phyloP scores from a whole-genome alignment of 2,113 vertebrate genomes.

The Nibea albiflora region DNA sequence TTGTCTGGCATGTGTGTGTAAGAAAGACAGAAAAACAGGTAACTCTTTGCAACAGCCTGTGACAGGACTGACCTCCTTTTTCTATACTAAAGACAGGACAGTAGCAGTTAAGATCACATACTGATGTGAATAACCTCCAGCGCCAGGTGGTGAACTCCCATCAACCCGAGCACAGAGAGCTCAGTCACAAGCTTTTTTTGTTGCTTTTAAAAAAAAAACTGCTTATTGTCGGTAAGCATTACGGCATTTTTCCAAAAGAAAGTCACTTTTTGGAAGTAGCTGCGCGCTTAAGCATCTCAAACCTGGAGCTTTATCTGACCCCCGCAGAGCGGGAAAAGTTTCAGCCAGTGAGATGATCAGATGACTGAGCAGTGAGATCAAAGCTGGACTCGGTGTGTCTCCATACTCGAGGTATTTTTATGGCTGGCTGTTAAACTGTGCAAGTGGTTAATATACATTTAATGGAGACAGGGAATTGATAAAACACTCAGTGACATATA shows the following conservation, averaged over 20 bases:
- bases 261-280: conserved; percentile 22
- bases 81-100: conserved; percentile 16
- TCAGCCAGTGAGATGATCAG: conserved; percentile 52
- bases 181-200: background rate
- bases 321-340: conserved; percentile 38
- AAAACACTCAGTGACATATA: conserved; percentile 46
- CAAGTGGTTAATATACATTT: conserved; percentile 60
- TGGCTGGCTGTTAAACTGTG: conserved; percentile 62
- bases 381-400: conserved; percentile 49
- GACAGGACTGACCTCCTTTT: conserved; percentile 52
- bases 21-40: conserved; percentile 2
- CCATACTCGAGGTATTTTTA: conserved; percentile 70
- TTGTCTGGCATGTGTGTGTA: conserved; percentile 12
- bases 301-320: conserved; percentile 38
- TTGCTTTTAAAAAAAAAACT: background rate
- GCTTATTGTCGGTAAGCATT: background rate
- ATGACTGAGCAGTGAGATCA: conserved; percentile 59
- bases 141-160: conserved; percentile 28
- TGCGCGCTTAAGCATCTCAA: conserved; percentile 1
- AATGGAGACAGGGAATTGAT: conserved; percentile 63
- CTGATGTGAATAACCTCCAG: conserved; percentile 44
- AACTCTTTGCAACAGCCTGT: conserved; percentile 28
- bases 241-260: background rate
- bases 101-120: conserved; percentile 42
- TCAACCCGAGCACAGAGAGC: background rate